These are phyloP conservation scores for Nomada goodeniana DNA, from an alignment of 2,888 invertebrate genomes.

Conservation along the genomic window DNA sequence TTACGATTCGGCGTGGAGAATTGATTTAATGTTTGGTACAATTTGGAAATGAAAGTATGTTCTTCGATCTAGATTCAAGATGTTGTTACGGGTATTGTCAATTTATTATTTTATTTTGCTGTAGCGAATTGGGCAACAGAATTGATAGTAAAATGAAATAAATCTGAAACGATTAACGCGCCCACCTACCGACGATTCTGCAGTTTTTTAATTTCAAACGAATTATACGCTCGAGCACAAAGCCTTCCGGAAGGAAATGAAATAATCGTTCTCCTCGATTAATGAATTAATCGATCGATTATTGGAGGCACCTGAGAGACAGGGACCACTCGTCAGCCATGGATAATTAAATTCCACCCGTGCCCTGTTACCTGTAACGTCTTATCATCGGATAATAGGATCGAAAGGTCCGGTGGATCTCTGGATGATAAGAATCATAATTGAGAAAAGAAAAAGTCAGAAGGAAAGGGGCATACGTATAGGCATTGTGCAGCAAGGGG, in stretches of 20 bases:
- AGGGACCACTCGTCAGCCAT: not conserved
- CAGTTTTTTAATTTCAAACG: no score
- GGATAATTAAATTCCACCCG: slow-evolving; percentile 20
- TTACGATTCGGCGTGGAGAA: no score
- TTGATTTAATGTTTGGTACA: no score
- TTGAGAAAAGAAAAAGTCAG: not conserved
- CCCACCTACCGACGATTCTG: no score
- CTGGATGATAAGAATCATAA: slow-evolving; percentile 29
- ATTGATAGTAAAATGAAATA: no score
- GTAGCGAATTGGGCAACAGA: no score
- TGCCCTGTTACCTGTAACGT: slow-evolving; percentile 22
- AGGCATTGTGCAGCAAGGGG: not conserved
- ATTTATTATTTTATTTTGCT: no score
- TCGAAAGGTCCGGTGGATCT: not conserved
- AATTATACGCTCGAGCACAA: no score
- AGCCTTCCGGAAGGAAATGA: not conserved
- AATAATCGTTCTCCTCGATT: not conserved
- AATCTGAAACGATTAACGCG: no score
- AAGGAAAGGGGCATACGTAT: not conserved
- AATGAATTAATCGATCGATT: slow-evolving; percentile 14
- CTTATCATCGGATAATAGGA: slow-evolving; percentile 11
- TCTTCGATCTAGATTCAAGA: no score
- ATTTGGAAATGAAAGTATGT: no score
- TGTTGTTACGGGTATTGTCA: no score
- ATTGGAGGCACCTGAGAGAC: not conserved